Conservation (phyloP, 2,797 vertebrate genomes). For the Halcyon smyrnensis region DNA sequence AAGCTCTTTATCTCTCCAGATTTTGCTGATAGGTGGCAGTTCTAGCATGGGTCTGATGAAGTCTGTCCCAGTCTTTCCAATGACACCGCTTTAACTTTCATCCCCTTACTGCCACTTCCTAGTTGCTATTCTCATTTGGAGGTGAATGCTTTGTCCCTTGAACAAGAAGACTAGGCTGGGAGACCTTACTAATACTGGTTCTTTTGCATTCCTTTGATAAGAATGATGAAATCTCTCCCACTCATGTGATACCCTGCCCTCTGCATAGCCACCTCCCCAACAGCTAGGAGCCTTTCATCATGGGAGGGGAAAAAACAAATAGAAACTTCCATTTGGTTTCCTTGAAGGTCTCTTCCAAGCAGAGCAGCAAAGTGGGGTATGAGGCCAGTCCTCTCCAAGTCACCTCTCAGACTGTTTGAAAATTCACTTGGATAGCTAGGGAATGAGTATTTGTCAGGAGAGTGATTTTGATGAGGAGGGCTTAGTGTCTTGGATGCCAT, state of each 20-base stretch:
- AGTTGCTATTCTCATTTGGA: background rate
- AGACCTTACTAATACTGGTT: background rate
- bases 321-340: background rate
- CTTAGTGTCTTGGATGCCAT: background rate
- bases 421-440: background rate
- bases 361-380: background rate
- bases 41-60: background rate
- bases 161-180: background rate
- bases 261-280: background rate
- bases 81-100: background rate
- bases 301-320: background rate
- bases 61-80: background rate
- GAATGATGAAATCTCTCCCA: accelerated
- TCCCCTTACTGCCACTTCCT: background rate
- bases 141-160: background rate
- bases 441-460: background rate
- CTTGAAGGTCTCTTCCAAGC: background rate
- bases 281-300: background rate
- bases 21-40: constrained; percentile 50
- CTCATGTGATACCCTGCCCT: background rate
- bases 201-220: background rate
- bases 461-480: background rate
- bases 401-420: background rate
- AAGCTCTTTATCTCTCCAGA: background rate
- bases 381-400: background rate